Conservation (phyloP, 2,797 vertebrate species). For the Aeoliscus strigatus region DNA sequence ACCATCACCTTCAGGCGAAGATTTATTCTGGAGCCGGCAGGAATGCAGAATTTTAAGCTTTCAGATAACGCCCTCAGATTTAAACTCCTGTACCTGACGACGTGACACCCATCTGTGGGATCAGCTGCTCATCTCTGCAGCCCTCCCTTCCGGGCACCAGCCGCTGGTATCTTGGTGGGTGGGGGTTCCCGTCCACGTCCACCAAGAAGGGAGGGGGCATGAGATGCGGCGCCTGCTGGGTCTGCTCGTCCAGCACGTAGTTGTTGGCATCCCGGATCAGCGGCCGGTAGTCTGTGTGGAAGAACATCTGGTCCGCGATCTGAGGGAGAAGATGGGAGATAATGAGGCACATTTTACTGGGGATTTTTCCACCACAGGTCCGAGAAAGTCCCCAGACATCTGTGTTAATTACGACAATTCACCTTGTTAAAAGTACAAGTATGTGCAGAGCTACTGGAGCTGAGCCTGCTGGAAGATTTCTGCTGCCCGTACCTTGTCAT, state of each 20-base stretch:
- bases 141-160: constrained; percentile 95
- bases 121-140: constrained; percentile 87
- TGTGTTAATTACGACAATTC: too few species aligned
- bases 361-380: too few species aligned
- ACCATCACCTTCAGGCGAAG: constrained; percentile 12
- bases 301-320: constrained; percentile 99
- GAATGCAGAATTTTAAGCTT: not conserved
- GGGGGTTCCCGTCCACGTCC: constrained; percentile 96
- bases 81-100: too few species aligned
- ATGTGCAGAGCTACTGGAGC: constrained; percentile 88
- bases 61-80: not conserved
- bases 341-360: too few species aligned
- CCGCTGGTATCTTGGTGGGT: constrained; percentile 90
- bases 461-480: too few species aligned
- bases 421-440: too few species aligned
- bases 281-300: constrained; percentile 96
- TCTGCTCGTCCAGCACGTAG: constrained; percentile 96
- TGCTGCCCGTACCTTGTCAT: too few species aligned
- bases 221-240: constrained; percentile 96
- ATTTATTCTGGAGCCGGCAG: constrained; percentile 5
- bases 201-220: constrained; percentile 98
- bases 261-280: constrained; percentile 91
- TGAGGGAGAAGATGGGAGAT: too few species aligned
- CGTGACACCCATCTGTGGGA: constrained; percentile 95
- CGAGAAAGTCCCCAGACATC: too few species aligned